These are phyloP conservation scores for Pygoscelis adeliae DNA, from an alignment of 2,113 vertebrate genomes.

Conservation along the genomic window DNA sequence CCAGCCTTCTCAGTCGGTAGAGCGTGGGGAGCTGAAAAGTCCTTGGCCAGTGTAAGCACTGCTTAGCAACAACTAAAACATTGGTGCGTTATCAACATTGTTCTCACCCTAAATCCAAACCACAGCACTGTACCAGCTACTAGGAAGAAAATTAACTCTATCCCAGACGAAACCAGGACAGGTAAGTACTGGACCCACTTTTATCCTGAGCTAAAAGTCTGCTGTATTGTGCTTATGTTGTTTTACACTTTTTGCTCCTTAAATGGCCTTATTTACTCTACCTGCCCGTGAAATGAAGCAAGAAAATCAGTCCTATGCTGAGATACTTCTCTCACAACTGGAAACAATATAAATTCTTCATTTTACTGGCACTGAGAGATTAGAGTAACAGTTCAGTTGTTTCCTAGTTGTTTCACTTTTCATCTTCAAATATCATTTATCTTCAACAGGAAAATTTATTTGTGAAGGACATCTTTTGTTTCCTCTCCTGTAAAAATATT, in stretches of 20 bases:
- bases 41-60: too few species aligned
- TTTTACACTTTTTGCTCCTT: not conserved
- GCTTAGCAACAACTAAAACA: too few species aligned
- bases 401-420: not conserved
- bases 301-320: not conserved
- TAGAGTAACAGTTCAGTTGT: not conserved
- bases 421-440: not conserved
- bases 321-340: not conserved
- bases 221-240: not conserved
- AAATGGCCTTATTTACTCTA: not conserved
- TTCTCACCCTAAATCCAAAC: too few species aligned
- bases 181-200: not conserved
- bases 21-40: too few species aligned
- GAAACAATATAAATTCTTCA: not conserved
- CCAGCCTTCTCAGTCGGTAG: too few species aligned
- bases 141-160: too few species aligned
- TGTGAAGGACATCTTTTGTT: not conserved
- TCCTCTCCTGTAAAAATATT: not conserved
- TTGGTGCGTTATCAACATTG: too few species aligned
- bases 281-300: not conserved
- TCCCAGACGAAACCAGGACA: too few species aligned
- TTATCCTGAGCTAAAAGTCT: not conserved
- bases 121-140: too few species aligned
- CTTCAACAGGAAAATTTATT: not conserved
- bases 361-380: not conserved